These are phyloP conservation scores for Gonioctena quinquepunctata DNA, from an alignment of 1,140 invertebrate genomes.

Conservation along the genomic window DNA sequence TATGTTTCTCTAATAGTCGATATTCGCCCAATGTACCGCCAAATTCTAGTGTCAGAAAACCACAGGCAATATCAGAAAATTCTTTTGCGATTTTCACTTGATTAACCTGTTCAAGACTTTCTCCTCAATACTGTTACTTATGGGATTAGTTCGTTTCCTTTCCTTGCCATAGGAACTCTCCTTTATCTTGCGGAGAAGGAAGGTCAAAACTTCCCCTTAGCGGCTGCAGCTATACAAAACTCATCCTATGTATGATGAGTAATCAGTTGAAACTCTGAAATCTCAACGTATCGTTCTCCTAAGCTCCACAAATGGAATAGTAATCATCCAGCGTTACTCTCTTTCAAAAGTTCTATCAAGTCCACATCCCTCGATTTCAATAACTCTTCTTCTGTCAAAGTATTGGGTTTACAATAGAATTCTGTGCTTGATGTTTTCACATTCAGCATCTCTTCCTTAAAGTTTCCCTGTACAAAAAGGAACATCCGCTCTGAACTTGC, in stretches of 20 bases:
- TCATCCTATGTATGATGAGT: conserved; percentile 35
- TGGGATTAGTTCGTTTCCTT: conserved; percentile 40
- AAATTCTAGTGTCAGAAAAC: conserved; percentile 7
- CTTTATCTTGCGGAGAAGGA: conserved; percentile 33
- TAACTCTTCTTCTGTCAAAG: neutral
- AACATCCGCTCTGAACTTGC: conserved; percentile 43
- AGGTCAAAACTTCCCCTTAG: conserved; percentile 25
- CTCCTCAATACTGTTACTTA: conserved; percentile 41
- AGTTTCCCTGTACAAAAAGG: conserved; percentile 37
- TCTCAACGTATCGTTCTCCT: neutral
- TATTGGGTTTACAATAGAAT: conserved; percentile 10
- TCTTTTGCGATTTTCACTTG: conserved; percentile 13
- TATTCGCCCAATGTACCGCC: conserved; percentile 25
- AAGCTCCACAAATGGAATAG: conserved; percentile 2
- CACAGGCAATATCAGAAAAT: conserved; percentile 19
- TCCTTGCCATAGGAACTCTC: conserved; percentile 37
- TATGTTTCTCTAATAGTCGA: conserved; percentile 45
- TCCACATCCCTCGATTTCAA: neutral
- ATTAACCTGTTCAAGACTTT: conserved; percentile 8
- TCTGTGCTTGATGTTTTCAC: neutral
- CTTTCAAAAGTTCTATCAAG: neutral
- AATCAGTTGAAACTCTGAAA: neutral
- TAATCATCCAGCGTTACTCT: neutral
- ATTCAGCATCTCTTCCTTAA: neutral
- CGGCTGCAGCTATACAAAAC: neutral